Base-by-base conservation (phyloP, 2,888 invertebrate species). In the Choristoneura rosaceana region DNA sequence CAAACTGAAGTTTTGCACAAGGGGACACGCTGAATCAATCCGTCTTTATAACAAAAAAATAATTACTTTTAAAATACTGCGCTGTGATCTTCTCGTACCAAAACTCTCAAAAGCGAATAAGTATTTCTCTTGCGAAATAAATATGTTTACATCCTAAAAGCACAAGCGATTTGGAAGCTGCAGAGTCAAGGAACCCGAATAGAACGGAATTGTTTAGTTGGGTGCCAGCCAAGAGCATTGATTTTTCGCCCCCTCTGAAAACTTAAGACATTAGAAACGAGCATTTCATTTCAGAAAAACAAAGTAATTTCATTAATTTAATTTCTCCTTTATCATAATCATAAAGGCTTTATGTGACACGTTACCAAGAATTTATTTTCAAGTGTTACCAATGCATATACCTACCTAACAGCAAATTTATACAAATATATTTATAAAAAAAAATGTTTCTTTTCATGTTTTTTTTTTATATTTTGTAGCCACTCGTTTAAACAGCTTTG, bases 221-320 rank as follows among this genome's bases (percentile, higher is more conserved):
- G 85, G 76, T 67, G 76, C 68, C 76, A 65, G 86, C 86, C 85
- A 86, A 82, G 77, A 17, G 50, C 77, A 86, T 86, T 79, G 84
- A 86, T 86, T 84, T 74, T 83, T 80, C 74, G 68, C 73, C 73
- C 67, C 74, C 73, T 73, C 69, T 67, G 67, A 75, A 47, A 70
- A 38, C 61, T 47, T 63, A 68, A 55, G 41, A n/a, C 38, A 4
- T n/a, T 59, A 70, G 41, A 74, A 12, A 67, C 63, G n/a, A 61
- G 66, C 9, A 10, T 33, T 59, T 60, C 55, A 43, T 33, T 59
- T 60, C 55, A 43, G 47, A 71, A 71, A 69, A 59, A 66, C 67
- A 70, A 75, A 62, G 33, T 59, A 69, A 71, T 47, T 58, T 15
- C 4, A 9, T 25, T 25, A 17, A 55, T 12, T 17, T 17, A 9